These are phyloP conservation scores for Bilobella aurantiaca DNA, from an alignment of 1,140 invertebrate species.

Conservation along the genomic window DNA sequence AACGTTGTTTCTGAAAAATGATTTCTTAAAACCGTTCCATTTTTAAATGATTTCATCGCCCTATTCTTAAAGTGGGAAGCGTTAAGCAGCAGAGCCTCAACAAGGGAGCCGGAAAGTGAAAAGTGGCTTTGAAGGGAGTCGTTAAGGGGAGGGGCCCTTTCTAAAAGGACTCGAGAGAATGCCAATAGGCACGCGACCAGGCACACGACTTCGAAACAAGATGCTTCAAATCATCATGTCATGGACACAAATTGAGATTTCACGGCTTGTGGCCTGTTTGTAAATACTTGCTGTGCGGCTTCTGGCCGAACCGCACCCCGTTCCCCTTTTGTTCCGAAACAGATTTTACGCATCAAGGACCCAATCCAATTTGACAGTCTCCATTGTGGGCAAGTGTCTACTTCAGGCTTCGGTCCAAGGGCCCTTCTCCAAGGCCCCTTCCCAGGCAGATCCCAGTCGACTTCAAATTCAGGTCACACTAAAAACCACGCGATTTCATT, in stretches of 20 bases:
- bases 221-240: slow-evolving; percentile 32
- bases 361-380: not conserved
- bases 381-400: not conserved
- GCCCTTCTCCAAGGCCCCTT: not conserved
- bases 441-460: not conserved
- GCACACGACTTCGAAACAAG: slow-evolving; percentile 23
- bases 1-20: no score
- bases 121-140: no score
- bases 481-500: not conserved
- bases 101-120: no score
- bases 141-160: no score
- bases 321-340: not conserved
- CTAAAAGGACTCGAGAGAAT: no score
- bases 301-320: not conserved
- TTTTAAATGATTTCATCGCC: no score
- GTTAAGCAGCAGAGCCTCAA: no score
- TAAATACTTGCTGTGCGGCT: slow-evolving; percentile 33
- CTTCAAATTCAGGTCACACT: not conserved
- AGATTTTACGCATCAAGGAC: slow-evolving; percentile 1
- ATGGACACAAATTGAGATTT: slow-evolving; percentile 32
- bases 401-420: no score
- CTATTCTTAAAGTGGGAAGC: no score
- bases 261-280: slow-evolving; percentile 34
- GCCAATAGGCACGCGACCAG: slow-evolving; percentile 9
- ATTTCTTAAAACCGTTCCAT: no score